Evolutionary conservation across 2,888 invertebrate species (phyloP).

Genomic region (Rhyacophila evoluta): DNA sequence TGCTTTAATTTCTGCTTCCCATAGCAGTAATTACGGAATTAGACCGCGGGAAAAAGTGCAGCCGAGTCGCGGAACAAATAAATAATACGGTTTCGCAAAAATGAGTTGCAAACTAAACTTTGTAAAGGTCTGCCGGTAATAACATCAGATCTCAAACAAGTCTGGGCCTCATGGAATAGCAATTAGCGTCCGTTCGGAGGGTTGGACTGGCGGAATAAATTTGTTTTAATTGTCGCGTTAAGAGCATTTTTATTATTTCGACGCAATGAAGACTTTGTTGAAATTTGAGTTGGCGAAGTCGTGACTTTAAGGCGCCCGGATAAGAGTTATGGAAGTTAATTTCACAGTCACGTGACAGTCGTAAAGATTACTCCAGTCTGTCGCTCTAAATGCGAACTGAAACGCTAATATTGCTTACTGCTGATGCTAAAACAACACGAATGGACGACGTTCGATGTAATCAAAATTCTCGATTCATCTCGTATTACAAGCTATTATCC

Average conservation of each 20-base stretch:
- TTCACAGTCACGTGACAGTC: slow-evolving; percentile 35
- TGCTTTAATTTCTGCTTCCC: background rate
- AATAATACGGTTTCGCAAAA: background rate
- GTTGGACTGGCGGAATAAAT: slow-evolving; percentile 42
- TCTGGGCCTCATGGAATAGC: slow-evolving; percentile 38
- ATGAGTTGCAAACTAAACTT: background rate
- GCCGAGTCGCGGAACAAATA: background rate
- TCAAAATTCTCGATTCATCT: background rate
- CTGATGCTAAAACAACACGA: background rate
- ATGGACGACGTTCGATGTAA: background rate
- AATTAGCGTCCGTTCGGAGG: slow-evolving; percentile 45
- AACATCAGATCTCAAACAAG: background rate
- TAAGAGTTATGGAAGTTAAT: slow-evolving; percentile 38
- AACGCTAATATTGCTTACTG: background rate
- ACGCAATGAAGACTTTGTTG: slow-evolving; percentile 39
- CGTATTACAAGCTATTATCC: background rate
- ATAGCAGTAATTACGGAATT: background rate
- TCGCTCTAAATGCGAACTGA: background rate
- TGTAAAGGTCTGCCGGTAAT: background rate
- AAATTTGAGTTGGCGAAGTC: slow-evolving; percentile 41
- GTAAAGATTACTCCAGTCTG: slow-evolving; percentile 16
- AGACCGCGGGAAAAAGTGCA: background rate
- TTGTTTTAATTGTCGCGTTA: slow-evolving; percentile 48
- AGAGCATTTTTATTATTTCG: slow-evolving; percentile 42
- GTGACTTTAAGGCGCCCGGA: background rate